Base-by-base conservation (phyloP, 2,888 invertebrate species). In the Agrypnus murinus region DNA sequence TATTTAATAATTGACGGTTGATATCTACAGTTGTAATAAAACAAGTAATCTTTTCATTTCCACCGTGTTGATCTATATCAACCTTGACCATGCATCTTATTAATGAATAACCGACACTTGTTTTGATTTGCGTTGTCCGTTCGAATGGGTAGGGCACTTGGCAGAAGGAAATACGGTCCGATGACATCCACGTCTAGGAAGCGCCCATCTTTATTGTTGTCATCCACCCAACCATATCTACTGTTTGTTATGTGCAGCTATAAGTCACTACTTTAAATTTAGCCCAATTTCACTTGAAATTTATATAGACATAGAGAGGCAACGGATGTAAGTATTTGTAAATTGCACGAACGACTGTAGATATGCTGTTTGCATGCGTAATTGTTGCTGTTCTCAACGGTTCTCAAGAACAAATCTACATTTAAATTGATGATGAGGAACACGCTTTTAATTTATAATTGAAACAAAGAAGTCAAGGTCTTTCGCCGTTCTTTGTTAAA, bases 161-260 rank as follows among this genome's bases (percentile, higher is more conserved):
- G 69, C 64, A 69, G 53, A 65, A 70, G 70, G 70, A 70, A 70
- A 62, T 57, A 70, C 70, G 70, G 55, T 70, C 65, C 70, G 65
- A 55, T 70, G 70, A 57, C 70, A 60, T 65, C 32, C 50, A n/a
- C 58, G 57, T 69, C 69, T 69, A 69, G 69, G 69, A 70, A 70
- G 70, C 70, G 32, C 70, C 70, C 70, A 70, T 65, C 53, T 45
- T 59, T 46, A 65, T 70, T 70, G 65, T 70, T 65, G 55, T 25
- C 38, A 48, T 62, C 48, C 60, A 65, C 40, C 65, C 60, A 32
- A 65, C 70, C 70, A 55, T 55, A 38, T 53, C 65, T 57, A 55
- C 38, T 64, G 57, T 48, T 45, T 45, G 55, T n/a, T 19, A 14
- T 55, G 55, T 36, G 55, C 36, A 55, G 55, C 36, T 55, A 55